These are phyloP conservation scores for Phoxinus phoxinus DNA, from an alignment of 2,113 vertebrate genomes.

Conservation along the genomic window DNA sequence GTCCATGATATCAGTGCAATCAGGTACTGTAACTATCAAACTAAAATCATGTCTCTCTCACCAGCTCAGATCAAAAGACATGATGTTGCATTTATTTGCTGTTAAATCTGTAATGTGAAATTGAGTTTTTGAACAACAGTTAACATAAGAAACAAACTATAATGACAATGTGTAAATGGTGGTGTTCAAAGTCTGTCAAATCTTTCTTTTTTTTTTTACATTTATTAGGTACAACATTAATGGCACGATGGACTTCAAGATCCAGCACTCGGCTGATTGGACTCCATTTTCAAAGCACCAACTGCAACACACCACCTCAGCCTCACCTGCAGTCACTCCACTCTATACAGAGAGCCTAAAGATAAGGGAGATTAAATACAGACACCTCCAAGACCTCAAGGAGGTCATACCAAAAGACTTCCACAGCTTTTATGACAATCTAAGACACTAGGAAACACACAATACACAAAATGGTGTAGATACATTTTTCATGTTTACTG, in stretches of 20 bases:
- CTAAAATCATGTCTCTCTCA: not conserved
- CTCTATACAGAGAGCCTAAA: slow-evolving; percentile 13
- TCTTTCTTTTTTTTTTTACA: too few relatives aligned
- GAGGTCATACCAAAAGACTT: not conserved
- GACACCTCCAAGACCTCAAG: slow-evolving; percentile 17
- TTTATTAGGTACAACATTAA: not conserved
- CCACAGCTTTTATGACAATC: too few relatives aligned
- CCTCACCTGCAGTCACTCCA: not conserved
- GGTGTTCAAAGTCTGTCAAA: too few relatives aligned
- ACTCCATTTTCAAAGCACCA: slow-evolving; percentile 8
- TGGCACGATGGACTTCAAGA: slow-evolving; percentile 21
- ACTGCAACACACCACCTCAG: not conserved
- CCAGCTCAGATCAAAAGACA: too few relatives aligned
- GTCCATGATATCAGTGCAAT: slow-evolving; percentile 2
- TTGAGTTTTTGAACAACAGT: too few relatives aligned
- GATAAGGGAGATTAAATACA: slow-evolving; percentile 23
- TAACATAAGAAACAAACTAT: too few relatives aligned
- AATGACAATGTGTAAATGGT: too few relatives aligned
- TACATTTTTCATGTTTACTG: too few relatives aligned
- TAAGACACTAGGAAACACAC: too few relatives aligned
- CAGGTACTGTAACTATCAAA: slow-evolving; percentile 27
- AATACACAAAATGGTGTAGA: too few relatives aligned
- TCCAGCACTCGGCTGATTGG: slow-evolving; percentile 22
- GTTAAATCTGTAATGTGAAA: too few relatives aligned
- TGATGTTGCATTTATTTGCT: too few relatives aligned